Conservation (phyloP, 2,797 vertebrate species). For the Nyctibius grandis region DNA sequence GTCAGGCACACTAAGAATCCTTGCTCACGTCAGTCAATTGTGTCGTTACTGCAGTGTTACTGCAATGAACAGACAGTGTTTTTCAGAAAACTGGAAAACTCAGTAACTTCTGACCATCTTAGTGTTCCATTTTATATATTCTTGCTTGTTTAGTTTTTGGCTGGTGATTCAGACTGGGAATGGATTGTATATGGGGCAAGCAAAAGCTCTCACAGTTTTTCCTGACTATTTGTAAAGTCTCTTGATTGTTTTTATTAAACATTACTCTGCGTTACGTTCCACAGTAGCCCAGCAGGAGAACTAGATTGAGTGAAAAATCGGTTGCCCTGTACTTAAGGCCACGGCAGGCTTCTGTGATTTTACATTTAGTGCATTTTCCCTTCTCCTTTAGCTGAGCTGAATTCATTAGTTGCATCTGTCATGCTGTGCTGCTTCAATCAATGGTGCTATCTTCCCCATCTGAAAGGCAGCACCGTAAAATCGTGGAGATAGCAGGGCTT, state of each 20-base stretch:
- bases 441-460: neutral
- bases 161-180: neutral
- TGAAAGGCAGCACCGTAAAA: constrained; percentile 45
- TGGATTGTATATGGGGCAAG: neutral
- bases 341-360: neutral
- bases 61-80: neutral
- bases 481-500: neutral
- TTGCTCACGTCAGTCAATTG: neutral
- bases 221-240: neutral
- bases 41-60: neutral
- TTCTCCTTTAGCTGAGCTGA: neutral
- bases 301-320: neutral
- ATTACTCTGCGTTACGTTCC: neutral
- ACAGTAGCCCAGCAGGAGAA: neutral
- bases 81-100: neutral
- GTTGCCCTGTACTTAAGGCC: neutral
- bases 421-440: constrained; percentile 40
- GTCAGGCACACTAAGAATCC: neutral
- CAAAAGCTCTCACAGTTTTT: neutral
- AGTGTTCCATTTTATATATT: neutral
- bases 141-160: neutral
- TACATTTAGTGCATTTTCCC: neutral
- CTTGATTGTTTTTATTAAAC: constrained; percentile 23
- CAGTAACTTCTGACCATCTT: neutral
- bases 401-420: constrained; percentile 21